Evolutionary conservation across 2,888 invertebrate genomes (phyloP).

Genomic region (Hedychridium roseum): DNA sequence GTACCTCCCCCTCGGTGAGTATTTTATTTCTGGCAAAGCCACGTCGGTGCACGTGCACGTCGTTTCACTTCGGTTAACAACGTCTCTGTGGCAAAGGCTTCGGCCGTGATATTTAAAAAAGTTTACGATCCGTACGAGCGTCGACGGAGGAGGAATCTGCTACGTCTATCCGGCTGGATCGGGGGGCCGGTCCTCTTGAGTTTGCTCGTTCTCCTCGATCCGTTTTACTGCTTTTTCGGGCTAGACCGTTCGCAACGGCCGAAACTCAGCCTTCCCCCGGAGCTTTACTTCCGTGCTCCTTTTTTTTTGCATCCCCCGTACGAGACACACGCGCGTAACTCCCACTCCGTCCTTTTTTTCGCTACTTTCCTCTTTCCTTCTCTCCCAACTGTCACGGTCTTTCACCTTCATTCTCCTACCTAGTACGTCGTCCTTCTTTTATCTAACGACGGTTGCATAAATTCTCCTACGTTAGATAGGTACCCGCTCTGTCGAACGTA

Average conservation of each 20-base stretch:
- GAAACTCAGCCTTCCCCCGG: too few relatives aligned
- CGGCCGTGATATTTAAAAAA: conserved; percentile 41
- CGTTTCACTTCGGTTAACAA: conserved; percentile 18
- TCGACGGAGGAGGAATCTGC: conserved; percentile 15
- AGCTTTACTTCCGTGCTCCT: too few relatives aligned
- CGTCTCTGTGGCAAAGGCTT: conserved; percentile 30
- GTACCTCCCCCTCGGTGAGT: too few relatives aligned
- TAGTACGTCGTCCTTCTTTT: conserved; percentile 21
- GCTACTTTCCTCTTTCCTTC: background rate
- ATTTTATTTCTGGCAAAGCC: conserved; percentile 35
- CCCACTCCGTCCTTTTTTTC: background rate
- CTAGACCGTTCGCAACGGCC: too few relatives aligned
- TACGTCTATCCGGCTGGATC: conserved; percentile 6
- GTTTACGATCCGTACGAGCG: conserved; percentile 44
- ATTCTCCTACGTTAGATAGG: conserved; percentile 49
- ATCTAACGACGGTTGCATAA: conserved; percentile 46
- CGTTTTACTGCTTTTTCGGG: conserved; percentile 47
- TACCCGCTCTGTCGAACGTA: conserved; percentile 50
- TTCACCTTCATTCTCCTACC: conserved; percentile 4
- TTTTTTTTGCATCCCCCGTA: conserved; percentile 22
- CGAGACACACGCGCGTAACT: background rate
- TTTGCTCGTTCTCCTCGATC: conserved; percentile 32
- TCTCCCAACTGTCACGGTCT: conserved; percentile 1
- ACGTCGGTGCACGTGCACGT: conserved; percentile 22
- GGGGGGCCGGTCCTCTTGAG: conserved; percentile 12